Evolutionary conservation across 2,888 invertebrate genomes (phyloP).

Genomic region (Cerceris rybyensis): DNA sequence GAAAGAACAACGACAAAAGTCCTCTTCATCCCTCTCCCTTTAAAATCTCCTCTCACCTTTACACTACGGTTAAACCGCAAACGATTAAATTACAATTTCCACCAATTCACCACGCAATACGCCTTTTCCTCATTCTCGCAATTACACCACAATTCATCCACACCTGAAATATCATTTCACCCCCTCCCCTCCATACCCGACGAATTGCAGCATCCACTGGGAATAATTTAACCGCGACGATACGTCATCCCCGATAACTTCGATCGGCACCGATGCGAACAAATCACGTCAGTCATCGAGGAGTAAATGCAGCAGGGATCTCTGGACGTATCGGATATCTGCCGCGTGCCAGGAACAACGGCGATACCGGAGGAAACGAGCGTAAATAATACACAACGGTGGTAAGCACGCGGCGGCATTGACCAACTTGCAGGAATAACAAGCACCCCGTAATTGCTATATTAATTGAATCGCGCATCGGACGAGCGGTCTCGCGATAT

Average conservation of each 20-base stretch:
- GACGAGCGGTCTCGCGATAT: constrained; percentile 50
- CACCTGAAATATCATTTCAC: not conserved
- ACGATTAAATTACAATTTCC: too few relatives aligned
- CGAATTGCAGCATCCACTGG: not conserved
- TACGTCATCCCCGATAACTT: not conserved
- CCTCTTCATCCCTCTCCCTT: too few relatives aligned
- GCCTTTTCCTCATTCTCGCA: too few relatives aligned
- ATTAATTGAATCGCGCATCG: constrained; percentile 55
- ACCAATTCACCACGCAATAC: too few relatives aligned
- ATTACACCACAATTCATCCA: not conserved
- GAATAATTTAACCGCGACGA: not conserved
- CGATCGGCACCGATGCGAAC: not conserved
- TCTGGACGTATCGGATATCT: not conserved
- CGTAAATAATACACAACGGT: constrained; percentile 1
- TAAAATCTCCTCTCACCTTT: too few relatives aligned
- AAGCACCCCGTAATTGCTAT: constrained; percentile 64
- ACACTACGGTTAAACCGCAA: too few relatives aligned
- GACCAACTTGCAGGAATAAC: constrained; percentile 61
- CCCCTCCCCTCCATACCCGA: not conserved
- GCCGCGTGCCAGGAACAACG: not conserved
- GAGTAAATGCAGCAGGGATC: not conserved
- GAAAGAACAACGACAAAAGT: too few relatives aligned
- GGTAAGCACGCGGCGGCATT: constrained; percentile 18
- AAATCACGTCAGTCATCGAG: not conserved
- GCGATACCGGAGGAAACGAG: not conserved